Evolutionary conservation across 2,888 invertebrate species (phyloP), one percentile per base, ranked within the genome.

Genomic region (Hylaea fasciaria): DNA sequence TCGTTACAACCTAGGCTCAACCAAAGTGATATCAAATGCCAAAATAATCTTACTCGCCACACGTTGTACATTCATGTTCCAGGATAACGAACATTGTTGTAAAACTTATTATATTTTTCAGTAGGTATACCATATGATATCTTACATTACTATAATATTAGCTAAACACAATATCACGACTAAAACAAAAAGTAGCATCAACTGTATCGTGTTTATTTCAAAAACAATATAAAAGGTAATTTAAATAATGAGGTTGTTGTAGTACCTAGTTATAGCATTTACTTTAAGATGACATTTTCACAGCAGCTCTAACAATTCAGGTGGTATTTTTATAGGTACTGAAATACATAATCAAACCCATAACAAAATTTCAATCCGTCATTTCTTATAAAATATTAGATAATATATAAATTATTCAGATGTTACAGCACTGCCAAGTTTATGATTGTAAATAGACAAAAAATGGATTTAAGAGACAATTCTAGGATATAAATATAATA

Each of bases 371-470:
- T 58, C 57, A 56, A 68, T 72, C 73, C 71, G 70, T 72, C 70
- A 70, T 72, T 69, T 68, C 67, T 71, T 68, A 74, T 69, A 54
- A 50, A 65, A 70, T 73, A 76, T 76, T 71, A 74, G 74, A 76
- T 72, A n/a, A n/a, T n/a, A n/a, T n/a, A 70, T 73, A 76, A 13
- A 41, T 46, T 55, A 60, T 74, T 84, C 81, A 80, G 78, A 85
- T 82, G 78, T 84, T 78, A 82, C 81, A 88, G 85, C 91, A 91
- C 91, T 91, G 91, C 91, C 91, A 90, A 85, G 78, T 81, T 79
- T 68, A 66, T 61, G 50, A 81, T 76, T 82, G 68, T 78, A 82
- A 78, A 76, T 83, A 79, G 76, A 76, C 54, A 28, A 73, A 77
- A 75, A 73, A 69, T 72, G 62, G 69, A 67, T 56, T 53, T 70